Percentiles rank a stretch among this genome's conserved stretches.
Evolutionary conservation across 2,113 vertebrate species (phyloP).

Genomic region (Muntiacus reevesi): DNA sequence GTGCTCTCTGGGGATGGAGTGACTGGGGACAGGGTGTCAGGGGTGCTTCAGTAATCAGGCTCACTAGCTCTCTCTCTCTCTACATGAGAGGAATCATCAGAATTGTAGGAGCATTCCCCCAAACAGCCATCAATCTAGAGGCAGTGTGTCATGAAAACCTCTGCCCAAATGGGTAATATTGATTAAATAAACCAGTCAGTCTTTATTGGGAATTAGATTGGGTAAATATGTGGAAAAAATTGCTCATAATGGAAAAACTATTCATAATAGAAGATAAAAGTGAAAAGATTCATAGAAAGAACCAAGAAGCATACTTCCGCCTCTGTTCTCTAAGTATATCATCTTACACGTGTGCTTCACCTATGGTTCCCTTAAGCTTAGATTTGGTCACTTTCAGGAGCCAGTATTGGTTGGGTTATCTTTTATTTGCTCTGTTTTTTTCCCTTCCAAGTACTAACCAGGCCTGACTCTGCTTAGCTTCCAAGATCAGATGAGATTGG

Average conservation of each 20-base stretch:
- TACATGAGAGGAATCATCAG: background rate
- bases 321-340: background rate
- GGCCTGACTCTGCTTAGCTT: background rate
- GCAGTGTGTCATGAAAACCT: background rate
- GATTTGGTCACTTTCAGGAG: background rate
- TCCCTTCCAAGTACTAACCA: background rate
- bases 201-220: background rate
- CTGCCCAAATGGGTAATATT: background rate
- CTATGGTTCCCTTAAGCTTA: background rate
- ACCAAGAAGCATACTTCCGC: background rate
- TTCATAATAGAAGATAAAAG: background rate
- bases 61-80: background rate
- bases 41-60: background rate
- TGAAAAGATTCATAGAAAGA: background rate
- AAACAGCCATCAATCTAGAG: background rate
- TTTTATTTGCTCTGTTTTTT: conserved; percentile 12
- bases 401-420: background rate
- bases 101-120: background rate
- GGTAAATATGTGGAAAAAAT: background rate
- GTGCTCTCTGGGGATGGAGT: background rate
- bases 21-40: background rate
- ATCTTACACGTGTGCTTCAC: background rate
- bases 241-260: background rate
- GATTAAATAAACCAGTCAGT: background rate
- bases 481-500: background rate